Base-by-base conservation (phyloP, 2,113 vertebrate genomes). In the Poecile atricapillus region DNA sequence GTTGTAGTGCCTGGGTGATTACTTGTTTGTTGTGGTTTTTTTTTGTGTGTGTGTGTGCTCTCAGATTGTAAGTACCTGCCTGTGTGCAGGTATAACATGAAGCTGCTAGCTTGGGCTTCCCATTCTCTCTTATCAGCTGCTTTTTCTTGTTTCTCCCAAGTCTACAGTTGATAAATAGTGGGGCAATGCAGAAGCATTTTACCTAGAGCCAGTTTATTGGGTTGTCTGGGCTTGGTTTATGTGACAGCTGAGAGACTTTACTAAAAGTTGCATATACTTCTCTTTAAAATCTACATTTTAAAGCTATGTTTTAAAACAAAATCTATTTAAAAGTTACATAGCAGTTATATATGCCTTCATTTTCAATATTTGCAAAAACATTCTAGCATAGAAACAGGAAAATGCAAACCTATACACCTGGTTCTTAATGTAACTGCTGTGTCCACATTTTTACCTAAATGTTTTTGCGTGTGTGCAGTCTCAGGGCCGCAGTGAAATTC, bases 401-500 rank as follows among this genome's bases (percentile, higher is more conserved):
- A 85, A 70, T 27, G 20, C 5, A 3, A 2, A 74, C 43, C 28
- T 63, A 7, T 19, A 8, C 17, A 24, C 9, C 37, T 96, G 23
- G 6, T 69, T 74, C 55, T 88, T 43, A 39, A 21, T 56, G 31
- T 5, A 50, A 83, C 17, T 74, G 11, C 20, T 13, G 13, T 55
- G 18, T 46, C 33, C 14, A 8, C 22, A 2, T 43, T 71, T 93
- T 84, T 92, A 5, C 44, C 21, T 47, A 12, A 53, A 41, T 49
- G 3, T 46, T 19, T 85, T 28, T 94, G 30, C 62, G 71, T 89
- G 9, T 88, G 6, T 97, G 15, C 92, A 99, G 99, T 99, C 99
- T 83, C 99, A 99, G 97, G 99, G 99, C 43, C 98, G 99, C 96
- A 99, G 98, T 94, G 99, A 99, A 97, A 99, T 99, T 93, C 98